Conservation (phyloP, 2,113 vertebrate genomes). For the Loxodonta africana region DNA sequence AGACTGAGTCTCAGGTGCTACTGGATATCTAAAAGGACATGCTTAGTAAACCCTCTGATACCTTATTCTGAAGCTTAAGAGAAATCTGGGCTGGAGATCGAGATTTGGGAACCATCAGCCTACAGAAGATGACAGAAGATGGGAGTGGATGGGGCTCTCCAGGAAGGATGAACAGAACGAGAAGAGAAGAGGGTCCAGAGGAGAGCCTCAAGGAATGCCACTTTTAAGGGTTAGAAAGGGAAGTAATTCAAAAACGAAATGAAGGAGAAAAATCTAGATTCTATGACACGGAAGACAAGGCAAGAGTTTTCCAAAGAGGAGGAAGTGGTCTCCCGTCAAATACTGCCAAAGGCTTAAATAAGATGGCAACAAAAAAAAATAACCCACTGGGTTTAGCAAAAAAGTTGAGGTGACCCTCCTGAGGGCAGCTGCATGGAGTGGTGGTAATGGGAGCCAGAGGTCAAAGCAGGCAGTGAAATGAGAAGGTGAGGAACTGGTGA, state of each 20-base stretch:
- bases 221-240: no score
- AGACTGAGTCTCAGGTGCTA: neutral
- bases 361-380: neutral
- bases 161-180: rapidly evolving
- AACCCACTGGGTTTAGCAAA: neutral
- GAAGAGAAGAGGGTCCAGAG: neutral
- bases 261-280: neutral
- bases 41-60: neutral
- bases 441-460: neutral
- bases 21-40: neutral
- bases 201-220: neutral
- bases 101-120: neutral
- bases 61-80: neutral
- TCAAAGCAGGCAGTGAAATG: no score
- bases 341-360: neutral
- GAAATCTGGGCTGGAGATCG: neutral
- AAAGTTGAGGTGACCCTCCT: neutral
- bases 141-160: neutral
- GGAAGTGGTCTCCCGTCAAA: neutral
- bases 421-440: neutral
- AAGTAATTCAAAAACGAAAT: neutral
- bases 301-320: neutral
- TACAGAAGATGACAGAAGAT: neutral
- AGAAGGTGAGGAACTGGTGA: neutral
- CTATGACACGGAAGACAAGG: neutral